These are phyloP conservation scores for Ganaspis brasiliensis DNA, from an alignment of 2,888 invertebrate genomes.

Conservation along the genomic window DNA sequence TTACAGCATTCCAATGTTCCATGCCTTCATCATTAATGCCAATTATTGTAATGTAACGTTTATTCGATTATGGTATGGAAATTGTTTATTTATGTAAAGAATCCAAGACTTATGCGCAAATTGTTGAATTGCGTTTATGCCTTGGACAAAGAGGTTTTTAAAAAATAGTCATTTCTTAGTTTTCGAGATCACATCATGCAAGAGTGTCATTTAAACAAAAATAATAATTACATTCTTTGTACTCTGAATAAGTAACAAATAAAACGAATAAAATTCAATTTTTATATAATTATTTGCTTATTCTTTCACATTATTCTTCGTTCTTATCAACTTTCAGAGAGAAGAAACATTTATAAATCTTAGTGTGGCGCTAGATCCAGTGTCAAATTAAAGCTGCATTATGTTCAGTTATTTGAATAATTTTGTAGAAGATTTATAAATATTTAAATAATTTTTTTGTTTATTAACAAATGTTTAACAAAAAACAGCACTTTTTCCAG, in stretches of 20 bases:
- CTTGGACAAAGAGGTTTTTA: constrained; percentile 27
- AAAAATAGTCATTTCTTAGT: constrained; percentile 44
- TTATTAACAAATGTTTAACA: too few relatives aligned
- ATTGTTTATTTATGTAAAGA: constrained; percentile 9
- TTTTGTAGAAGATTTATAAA: too few relatives aligned
- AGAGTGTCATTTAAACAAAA: constrained; percentile 54
- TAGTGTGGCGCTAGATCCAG: too few relatives aligned
- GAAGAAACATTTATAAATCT: too few relatives aligned
- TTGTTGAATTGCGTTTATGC: neutral
- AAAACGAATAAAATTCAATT: constrained; percentile 43
- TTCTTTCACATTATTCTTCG: too few relatives aligned
- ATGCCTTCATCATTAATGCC: neutral
- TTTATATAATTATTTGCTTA: too few relatives aligned
- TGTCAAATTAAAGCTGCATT: too few relatives aligned
- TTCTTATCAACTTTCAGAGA: too few relatives aligned
- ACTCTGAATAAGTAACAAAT: constrained; percentile 37
- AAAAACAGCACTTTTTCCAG: too few relatives aligned
- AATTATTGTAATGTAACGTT: neutral
- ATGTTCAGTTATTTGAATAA: too few relatives aligned
- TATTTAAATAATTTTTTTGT: too few relatives aligned
- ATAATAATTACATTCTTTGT: constrained; percentile 47
- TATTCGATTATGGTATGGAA: constrained; percentile 15
- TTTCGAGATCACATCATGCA: constrained; percentile 47
- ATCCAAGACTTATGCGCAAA: neutral
- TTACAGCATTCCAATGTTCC: constrained; percentile 7